Conservation (phyloP, 2,797 vertebrate genomes). For the Lateolabrax maculatus region DNA sequence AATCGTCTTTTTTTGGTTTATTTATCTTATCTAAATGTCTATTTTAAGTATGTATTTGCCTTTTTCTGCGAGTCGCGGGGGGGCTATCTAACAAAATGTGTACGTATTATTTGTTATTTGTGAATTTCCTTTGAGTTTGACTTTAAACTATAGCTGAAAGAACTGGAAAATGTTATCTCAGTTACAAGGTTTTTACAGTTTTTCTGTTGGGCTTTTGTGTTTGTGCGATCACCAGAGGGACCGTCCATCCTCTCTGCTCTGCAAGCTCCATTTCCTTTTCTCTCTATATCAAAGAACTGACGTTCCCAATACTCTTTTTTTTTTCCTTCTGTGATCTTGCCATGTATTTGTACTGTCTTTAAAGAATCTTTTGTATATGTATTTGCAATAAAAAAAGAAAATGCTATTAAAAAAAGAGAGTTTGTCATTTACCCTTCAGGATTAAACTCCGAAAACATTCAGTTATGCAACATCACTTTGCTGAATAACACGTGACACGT, state of each 20-base stretch:
- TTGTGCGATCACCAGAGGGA: conserved; percentile 49
- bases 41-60: conserved; percentile 88
- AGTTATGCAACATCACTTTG: background rate
- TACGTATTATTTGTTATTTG: conserved; percentile 84
- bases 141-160: conserved; percentile 68
- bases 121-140: conserved; percentile 75
- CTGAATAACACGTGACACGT: background rate
- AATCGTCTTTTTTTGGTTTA: conserved; percentile 89
- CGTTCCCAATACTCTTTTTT: conserved; percentile 81
- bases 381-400: conserved; percentile 99
- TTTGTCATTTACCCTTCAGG: conserved; percentile 15
- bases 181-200: conserved; percentile 29
- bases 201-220: conserved; percentile 4
- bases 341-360: conserved; percentile 88
- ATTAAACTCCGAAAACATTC: background rate
- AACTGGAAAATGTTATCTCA: conserved; percentile 69
- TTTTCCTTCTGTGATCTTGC: conserved; percentile 84
- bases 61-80: conserved; percentile 65
- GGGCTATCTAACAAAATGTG: conserved; percentile 84
- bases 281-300: conserved; percentile 83
- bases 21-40: conserved; percentile 93
- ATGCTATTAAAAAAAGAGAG: conserved; percentile 80
- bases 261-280: conserved; percentile 74
- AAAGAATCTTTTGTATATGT: conserved; percentile 95
- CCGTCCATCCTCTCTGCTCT: conserved; percentile 83